These are phyloP conservation scores for Ceuthmochares aereus DNA, from an alignment of 2,113 vertebrate genomes.

Conservation along the genomic window DNA sequence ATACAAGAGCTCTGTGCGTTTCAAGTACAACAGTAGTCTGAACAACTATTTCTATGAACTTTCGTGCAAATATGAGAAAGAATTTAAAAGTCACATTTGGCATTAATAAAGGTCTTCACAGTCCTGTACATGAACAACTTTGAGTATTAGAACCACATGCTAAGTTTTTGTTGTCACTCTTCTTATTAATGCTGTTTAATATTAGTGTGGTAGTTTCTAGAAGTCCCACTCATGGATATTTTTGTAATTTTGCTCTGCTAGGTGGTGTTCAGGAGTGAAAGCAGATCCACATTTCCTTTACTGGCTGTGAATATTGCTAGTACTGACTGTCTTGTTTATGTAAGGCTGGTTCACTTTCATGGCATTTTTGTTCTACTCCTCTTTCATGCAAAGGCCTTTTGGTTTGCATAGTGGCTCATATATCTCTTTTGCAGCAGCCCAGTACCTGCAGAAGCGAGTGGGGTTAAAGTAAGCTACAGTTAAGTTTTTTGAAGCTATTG, in stretches of 20 bases:
- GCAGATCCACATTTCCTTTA: not conserved
- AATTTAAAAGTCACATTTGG: not conserved
- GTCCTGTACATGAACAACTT: not conserved
- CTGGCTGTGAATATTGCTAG: not conserved
- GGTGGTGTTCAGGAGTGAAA: not conserved
- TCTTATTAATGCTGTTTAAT: constrained; percentile 17
- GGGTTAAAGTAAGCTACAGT: not conserved
- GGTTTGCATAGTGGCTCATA: not conserved
- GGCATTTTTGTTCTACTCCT: not conserved
- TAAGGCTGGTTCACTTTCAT: not conserved
- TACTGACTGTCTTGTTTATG: not conserved
- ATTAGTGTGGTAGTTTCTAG: not conserved
- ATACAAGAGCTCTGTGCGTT: not conserved
- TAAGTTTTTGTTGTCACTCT: not conserved
- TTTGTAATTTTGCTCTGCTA: not conserved
- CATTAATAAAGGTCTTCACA: constrained; percentile 28
- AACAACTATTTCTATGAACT: not conserved
- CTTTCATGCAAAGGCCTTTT: not conserved
- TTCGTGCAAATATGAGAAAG: not conserved
- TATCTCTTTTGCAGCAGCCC: not conserved
- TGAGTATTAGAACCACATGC: not conserved
- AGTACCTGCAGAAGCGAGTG: not conserved
- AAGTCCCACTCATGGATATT: not conserved
- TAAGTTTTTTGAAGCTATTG: not conserved
- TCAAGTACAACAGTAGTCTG: not conserved